Evolutionary conservation across 2,113 vertebrate species (phyloP).

Genomic region (Toxotes chatareus): DNA sequence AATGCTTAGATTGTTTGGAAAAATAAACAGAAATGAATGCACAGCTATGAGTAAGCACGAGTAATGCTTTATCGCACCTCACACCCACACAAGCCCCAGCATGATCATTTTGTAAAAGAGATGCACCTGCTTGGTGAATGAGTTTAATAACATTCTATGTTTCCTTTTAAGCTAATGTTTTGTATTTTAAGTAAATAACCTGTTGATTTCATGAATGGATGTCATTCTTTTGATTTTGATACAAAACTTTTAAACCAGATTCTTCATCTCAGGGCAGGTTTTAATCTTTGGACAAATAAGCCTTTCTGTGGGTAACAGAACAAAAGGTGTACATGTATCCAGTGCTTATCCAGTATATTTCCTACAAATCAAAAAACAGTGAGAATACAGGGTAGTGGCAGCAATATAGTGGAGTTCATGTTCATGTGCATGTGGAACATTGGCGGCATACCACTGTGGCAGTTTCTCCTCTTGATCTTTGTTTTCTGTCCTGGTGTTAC

Average conservation of each 20-base stretch:
- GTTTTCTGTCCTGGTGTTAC: neutral
- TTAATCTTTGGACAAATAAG: neutral
- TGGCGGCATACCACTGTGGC: neutral
- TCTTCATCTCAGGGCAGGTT: neutral
- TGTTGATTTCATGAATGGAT: neutral
- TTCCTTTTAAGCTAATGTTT: neutral
- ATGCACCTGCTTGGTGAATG: neutral
- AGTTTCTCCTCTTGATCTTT: neutral
- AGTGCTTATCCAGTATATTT: neutral
- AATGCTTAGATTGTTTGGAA: neutral
- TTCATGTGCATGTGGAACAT: neutral
- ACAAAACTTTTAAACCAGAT: neutral
- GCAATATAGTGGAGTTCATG: neutral
- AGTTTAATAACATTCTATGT: neutral
- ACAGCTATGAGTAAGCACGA: neutral
- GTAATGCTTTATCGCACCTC: neutral
- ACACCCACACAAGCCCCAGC: neutral
- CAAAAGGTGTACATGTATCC: no score
- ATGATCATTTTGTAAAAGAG: neutral
- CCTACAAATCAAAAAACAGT: neutral
- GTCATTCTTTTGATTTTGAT: neutral
- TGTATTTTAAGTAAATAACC: neutral
- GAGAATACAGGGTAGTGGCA: neutral
- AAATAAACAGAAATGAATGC: conserved; percentile 11
- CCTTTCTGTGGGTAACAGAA: neutral